Percentiles rank a stretch among this genome's conserved stretches.
phyloP scores from a whole-genome alignment of 53 echinoderm and acorn worm species.

The Glandiceps talaboti region DNA sequence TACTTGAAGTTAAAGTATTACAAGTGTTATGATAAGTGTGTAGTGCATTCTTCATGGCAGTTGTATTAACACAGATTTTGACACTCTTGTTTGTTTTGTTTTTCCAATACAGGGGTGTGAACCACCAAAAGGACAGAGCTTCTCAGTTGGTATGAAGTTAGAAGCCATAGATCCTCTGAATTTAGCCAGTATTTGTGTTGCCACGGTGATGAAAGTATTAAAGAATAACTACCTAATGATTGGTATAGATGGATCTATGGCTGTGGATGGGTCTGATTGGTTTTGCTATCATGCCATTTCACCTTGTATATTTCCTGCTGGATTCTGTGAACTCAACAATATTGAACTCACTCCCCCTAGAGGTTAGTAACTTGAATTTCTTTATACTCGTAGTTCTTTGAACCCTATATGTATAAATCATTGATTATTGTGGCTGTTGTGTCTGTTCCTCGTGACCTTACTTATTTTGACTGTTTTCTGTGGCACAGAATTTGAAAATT shows the following conservation, averaged over 20 bases:
- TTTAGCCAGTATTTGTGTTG: constrained; percentile 78
- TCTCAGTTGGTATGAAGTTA: constrained; percentile 74
- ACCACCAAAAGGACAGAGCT: constrained; percentile 42
- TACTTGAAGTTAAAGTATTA: too few relatives aligned
- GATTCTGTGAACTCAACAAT: constrained; percentile 90
- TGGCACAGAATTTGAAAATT: too few relatives aligned
- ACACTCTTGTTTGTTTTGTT: neutral
- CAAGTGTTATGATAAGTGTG: too few relatives aligned
- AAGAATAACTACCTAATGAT: constrained; percentile 88
- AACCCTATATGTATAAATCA: too few relatives aligned
- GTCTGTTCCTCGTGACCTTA: too few relatives aligned
- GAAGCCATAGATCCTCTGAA: constrained; percentile 90
- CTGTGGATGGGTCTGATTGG: constrained; percentile 55
- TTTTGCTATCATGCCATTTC: constrained; percentile 89
- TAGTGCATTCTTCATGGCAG: too few relatives aligned
- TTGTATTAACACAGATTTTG: too few relatives aligned
- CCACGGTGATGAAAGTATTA: constrained; percentile 73
- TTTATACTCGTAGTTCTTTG: too few relatives aligned
- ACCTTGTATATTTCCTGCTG: constrained; percentile 67
- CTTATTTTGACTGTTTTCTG: too few relatives aligned
- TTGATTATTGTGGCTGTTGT: neutral
- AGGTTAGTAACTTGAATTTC: constrained; percentile 58
- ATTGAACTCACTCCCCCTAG: constrained; percentile 77
- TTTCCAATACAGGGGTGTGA: neutral
- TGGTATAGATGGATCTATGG: constrained; percentile 76